These are phyloP conservation scores for Thyatira batis DNA, from an alignment of 2,888 invertebrate species.

Conservation along the genomic window DNA sequence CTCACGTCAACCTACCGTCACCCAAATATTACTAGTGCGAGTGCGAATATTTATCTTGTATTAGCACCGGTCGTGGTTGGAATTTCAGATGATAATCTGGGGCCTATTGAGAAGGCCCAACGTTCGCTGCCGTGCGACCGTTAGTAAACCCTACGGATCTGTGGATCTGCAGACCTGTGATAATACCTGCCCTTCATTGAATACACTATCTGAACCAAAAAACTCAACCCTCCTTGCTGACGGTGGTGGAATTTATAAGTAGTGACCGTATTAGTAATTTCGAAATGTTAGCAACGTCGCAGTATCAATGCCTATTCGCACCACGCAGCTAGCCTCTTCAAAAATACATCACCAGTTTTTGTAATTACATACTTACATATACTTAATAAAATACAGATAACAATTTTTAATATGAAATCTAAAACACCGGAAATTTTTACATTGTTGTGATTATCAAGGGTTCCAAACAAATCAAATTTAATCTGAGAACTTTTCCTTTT, in stretches of 20 bases:
- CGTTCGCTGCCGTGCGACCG: neutral
- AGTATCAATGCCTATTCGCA: too few relatives aligned
- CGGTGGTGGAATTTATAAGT: neutral
- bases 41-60: slow-evolving; percentile 4
- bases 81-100: slow-evolving; percentile 1
- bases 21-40: slow-evolving; percentile 6
- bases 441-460: neutral
- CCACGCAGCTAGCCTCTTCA: too few relatives aligned
- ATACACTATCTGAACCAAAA: slow-evolving; percentile 3
- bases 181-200: slow-evolving; percentile 1
- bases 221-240: neutral
- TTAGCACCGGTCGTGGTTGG: neutral
- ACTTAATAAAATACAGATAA: too few relatives aligned
- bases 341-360: too few relatives aligned
- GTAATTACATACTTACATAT: too few relatives aligned
- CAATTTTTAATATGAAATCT: neutral
- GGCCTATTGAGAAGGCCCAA: neutral
- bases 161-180: neutral
- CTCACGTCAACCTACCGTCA: neutral
- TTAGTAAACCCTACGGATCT: neutral
- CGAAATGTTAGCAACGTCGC: neutral
- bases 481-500: neutral
- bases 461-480: neutral
- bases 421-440: too few relatives aligned
- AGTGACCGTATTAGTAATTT: neutral